Percentiles rank a stretch among this genome's conserved stretches.
Conservation (phyloP, 2,797 vertebrate species). For the Ctenopoma kingsleyae region DNA sequence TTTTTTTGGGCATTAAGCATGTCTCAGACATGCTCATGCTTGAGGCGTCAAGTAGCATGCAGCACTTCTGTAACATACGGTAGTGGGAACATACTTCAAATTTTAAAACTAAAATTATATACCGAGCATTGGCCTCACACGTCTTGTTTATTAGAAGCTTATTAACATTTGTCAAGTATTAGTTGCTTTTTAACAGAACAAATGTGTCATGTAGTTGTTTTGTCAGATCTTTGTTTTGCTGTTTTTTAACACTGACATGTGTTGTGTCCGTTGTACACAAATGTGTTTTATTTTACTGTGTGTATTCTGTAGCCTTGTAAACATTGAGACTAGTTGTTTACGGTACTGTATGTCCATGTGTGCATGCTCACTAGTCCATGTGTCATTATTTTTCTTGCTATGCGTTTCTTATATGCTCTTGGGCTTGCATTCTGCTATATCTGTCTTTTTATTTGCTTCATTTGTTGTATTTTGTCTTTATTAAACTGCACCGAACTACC, state of each 20-base stretch:
- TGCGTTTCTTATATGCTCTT: slow-evolving; percentile 52
- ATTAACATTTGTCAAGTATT: slow-evolving; percentile 57
- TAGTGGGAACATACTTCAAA: background rate
- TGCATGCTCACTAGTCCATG: slow-evolving; percentile 56
- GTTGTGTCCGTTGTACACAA: slow-evolving; percentile 40
- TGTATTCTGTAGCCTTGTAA: slow-evolving; percentile 33
- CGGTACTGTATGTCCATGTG: slow-evolving; percentile 44
- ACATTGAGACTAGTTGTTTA: slow-evolving; percentile 36
- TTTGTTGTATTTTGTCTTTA: slow-evolving; percentile 82
- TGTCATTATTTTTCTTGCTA: slow-evolving; percentile 69
- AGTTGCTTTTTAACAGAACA: slow-evolving; percentile 32
- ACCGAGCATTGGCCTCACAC: background rate
- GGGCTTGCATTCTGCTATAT: slow-evolving; percentile 68
- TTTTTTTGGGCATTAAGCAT: too few relatives aligned
- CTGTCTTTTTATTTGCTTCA: slow-evolving; percentile 82
- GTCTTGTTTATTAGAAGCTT: slow-evolving; percentile 30
- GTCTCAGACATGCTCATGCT: background rate
- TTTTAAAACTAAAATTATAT: background rate
- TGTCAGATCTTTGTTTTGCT: slow-evolving; percentile 42
- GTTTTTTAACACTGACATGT: slow-evolving; percentile 34
- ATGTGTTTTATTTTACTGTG: slow-evolving; percentile 28
- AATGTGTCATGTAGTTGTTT: slow-evolving; percentile 41
- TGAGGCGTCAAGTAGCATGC: background rate
- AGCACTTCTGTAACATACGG: background rate
- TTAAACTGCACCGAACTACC: slow-evolving; percentile 76